These are phyloP conservation scores for Sylvilagus bachmani DNA, from an alignment of 2,113 vertebrate species.

Conservation along the genomic window DNA sequence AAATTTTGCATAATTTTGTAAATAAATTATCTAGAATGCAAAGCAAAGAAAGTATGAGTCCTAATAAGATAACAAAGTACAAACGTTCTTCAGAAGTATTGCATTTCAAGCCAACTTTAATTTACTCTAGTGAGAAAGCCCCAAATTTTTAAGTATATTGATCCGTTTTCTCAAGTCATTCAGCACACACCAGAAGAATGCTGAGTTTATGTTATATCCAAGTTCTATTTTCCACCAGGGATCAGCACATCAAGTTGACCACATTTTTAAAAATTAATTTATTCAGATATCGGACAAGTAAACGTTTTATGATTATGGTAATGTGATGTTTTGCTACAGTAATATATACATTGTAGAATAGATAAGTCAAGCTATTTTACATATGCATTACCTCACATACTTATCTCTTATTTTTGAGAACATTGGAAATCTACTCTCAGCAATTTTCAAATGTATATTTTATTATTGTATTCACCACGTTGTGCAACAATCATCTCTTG, in stretches of 20 bases:
- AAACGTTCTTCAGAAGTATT: not conserved
- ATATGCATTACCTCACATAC: not conserved
- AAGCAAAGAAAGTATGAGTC: not conserved
- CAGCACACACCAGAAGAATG: not conserved
- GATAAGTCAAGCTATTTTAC: not conserved
- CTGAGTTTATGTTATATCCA: not conserved
- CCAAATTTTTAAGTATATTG: not conserved
- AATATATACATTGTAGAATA: not conserved
- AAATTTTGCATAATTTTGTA: slow-evolving; percentile 31
- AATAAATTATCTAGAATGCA: slow-evolving; percentile 35
- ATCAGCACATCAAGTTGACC: not conserved
- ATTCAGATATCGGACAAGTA: not conserved
- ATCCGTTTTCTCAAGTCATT: slow-evolving; percentile 18
- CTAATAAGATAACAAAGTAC: not conserved
- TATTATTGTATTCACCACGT: not conserved
- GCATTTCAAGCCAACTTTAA: not conserved
- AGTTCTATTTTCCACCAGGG: slow-evolving; percentile 8
- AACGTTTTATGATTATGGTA: not conserved
- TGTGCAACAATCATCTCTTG: not conserved
- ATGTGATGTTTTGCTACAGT: not conserved
- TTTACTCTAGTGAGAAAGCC: slow-evolving; percentile 21
- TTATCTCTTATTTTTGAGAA: not conserved
- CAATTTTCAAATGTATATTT: not conserved
- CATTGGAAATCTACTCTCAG: not conserved
- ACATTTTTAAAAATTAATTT: not conserved